phyloP scores from a whole-genome alignment of 2,888 invertebrate genomes.

The Ramazzottius varieornatus region DNA sequence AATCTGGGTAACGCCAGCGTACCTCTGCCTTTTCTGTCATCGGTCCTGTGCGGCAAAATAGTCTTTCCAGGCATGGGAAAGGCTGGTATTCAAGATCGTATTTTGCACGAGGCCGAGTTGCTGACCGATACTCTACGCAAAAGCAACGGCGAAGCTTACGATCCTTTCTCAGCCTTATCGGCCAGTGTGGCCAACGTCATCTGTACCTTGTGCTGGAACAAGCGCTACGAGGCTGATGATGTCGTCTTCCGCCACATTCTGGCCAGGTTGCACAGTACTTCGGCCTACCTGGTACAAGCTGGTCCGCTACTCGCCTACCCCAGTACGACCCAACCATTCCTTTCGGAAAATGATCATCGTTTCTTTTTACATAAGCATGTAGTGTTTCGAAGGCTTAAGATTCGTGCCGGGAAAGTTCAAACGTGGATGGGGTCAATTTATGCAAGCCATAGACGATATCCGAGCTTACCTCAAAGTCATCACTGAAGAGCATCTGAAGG shows the following conservation, averaged over 20 bases:
- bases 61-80: not conserved
- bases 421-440: not conserved
- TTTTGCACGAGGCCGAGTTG: not conserved
- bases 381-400: not conserved
- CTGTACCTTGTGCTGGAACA: not conserved
- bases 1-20: too few species aligned
- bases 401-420: not conserved
- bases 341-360: not conserved
- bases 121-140: not conserved
- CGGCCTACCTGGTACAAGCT: too few species aligned
- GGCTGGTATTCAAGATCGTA: not conserved
- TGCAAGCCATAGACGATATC: too few species aligned
- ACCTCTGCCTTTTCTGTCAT: too few species aligned
- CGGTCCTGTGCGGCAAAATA: too few species aligned
- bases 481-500: too few species aligned
- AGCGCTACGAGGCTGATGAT: too few species aligned
- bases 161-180: not conserved
- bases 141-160: not conserved
- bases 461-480: too few species aligned
- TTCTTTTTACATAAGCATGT: not conserved
- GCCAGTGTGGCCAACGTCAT: not conserved
- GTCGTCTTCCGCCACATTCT: too few species aligned
- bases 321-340: not conserved
- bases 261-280: too few species aligned
- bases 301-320: too few species aligned